phyloP scores from a whole-genome alignment of 1,140 invertebrate species.

The Diprion similis region DNA sequence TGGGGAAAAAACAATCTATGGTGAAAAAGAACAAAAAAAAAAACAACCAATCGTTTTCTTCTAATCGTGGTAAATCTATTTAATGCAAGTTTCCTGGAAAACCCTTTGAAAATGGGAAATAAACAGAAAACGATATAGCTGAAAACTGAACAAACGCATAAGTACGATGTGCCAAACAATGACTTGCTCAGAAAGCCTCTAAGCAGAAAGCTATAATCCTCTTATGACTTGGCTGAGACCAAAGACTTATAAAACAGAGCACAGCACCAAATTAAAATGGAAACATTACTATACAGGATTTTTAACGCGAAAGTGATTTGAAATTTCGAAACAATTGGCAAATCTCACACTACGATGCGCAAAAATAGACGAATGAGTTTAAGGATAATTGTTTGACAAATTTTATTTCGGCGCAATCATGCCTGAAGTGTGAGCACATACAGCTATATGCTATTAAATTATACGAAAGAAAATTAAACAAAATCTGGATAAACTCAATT shows the following conservation, averaged over 20 bases:
- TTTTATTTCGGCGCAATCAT: no score
- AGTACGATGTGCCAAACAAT: constrained; percentile 56
- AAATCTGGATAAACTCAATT: neutral
- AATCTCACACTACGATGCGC: no score
- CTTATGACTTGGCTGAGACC: constrained; percentile 55
- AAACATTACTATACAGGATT: no score
- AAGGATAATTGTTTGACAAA: no score
- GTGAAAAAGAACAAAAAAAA: no score
- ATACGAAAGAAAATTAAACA: neutral
- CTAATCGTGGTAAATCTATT: no score
- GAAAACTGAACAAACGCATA: constrained; percentile 28
- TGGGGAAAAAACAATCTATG: no score
- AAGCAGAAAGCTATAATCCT: constrained; percentile 32
- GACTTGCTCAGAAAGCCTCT: constrained; percentile 58
- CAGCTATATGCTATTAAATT: no score
- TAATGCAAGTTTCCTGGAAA: no score
- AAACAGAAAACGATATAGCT: neutral
- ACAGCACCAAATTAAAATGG: neutral
- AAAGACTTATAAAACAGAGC: constrained; percentile 49
- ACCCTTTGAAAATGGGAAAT: neutral
- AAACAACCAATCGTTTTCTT: no score
- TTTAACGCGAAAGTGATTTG: neutral
- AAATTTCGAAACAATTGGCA: neutral
- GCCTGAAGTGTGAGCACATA: no score
- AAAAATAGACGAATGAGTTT: no score